Conservation (phyloP, 1,140 invertebrate species). For the Rhopalosiphum padi region DNA sequence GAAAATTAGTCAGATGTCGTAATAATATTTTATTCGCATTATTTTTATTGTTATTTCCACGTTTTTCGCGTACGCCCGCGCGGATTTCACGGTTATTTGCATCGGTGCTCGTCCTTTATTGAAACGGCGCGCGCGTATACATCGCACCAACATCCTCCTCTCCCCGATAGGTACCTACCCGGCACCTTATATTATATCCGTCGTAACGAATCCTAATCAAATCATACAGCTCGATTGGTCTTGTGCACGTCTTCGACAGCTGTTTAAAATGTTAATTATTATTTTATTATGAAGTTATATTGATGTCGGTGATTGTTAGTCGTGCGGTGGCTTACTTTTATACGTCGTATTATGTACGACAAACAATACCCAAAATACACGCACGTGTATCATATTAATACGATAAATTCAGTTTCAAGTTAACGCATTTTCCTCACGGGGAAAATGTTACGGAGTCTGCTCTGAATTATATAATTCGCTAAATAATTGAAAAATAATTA, state of each 20-base stretch:
- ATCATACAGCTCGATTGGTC: conserved; percentile 32
- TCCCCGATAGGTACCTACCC: neutral
- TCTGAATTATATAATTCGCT: too few relatives aligned
- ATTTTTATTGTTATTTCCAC: conserved; percentile 48
- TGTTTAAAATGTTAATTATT: conserved; percentile 19
- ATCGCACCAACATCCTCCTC: neutral
- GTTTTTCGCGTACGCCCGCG: neutral
- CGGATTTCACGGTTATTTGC: conserved; percentile 45
- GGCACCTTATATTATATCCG: neutral
- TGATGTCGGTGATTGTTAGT: neutral
- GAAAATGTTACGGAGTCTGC: too few relatives aligned
- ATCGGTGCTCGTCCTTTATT: neutral
- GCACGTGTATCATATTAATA: too few relatives aligned
- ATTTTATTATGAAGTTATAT: neutral
- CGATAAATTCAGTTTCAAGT: too few relatives aligned
- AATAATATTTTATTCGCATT: conserved; percentile 27
- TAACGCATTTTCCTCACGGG: too few relatives aligned
- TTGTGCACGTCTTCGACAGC: neutral
- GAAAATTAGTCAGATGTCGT: conserved; percentile 47
- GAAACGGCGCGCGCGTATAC: neutral
- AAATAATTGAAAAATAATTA: neutral
- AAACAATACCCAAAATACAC: neutral
- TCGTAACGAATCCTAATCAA: neutral
- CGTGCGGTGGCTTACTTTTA: too few relatives aligned
- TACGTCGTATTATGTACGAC: neutral